Base-by-base conservation (phyloP, 2,888 invertebrate species). In the Hofmannophila pseudospretella region DNA sequence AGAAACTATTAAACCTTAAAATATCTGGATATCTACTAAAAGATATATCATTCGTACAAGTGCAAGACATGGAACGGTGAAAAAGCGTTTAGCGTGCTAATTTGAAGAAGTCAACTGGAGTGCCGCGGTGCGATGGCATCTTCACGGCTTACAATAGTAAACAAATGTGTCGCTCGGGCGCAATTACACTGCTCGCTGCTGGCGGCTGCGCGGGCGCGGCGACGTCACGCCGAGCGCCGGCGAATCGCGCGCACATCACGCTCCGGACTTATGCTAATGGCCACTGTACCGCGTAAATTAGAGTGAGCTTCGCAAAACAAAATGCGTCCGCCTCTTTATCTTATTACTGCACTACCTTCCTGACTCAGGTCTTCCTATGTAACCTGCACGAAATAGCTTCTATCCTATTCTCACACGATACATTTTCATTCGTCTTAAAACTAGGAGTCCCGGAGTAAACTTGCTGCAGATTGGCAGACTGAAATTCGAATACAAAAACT, bases 201-300 rank as follows among this genome's bases (percentile, higher is more conserved):
- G 40, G 47, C 49, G 51, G 51, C 46, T 36, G 39, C 48, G 51
- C 38, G 47, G 51, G 47, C 54, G 54, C 62, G 65, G 50, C 53
- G 54, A 59, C 71, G 72, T 65, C 70, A 67, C 75, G 77, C 64
- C 70, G 65, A 51, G 56, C 58, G 65, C 58, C 67, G 56, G 62
- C 64, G 65, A 73, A 77, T 79, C 80, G 74, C 77, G 71, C 71
- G 70, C 76, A 64, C 74, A 79, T 81, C 82, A 79, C 81, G 80
- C 76, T 75, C 64, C 64, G 68, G 79, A 82, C 82, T 84, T 85
- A 84, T 86, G 85, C 84, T 85, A 86, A 86, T 86, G 80, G 78
- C 64, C 73, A 71, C 69, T 55, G 67, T 59, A 59, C 73, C 78
- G 79, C 84, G 85, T 85, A 86, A 85, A 85, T 86, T 86, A 84